Percentiles rank a stretch among this genome's conserved stretches.
These are phyloP conservation scores for Tenodera sinensis DNA, from an alignment of 2,888 invertebrate genomes.

Conservation along the genomic window DNA sequence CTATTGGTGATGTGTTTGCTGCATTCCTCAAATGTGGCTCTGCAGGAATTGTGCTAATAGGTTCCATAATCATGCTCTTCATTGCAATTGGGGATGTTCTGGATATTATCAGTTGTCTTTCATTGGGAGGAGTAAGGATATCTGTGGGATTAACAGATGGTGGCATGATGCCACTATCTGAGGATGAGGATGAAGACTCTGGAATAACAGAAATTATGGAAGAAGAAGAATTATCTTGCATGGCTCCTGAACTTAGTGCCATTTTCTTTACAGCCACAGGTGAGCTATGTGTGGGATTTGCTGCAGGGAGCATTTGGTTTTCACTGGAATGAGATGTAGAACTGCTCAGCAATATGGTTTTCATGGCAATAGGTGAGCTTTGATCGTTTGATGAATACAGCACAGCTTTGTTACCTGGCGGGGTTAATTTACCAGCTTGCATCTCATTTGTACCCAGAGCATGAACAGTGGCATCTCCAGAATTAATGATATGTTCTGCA, in stretches of 20 bases:
- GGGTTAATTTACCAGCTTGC: not conserved
- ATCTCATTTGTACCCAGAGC: not conserved
- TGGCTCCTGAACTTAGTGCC: constrained; percentile 42
- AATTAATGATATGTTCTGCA: not conserved
- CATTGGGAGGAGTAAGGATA: not conserved
- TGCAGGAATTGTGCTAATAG: not conserved
- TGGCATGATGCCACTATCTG: not conserved
- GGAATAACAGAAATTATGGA: not conserved
- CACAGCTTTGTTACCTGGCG: not conserved
- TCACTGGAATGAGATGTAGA: not conserved
- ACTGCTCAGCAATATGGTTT: not conserved
- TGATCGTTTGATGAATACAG: not conserved
- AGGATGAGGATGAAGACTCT: not conserved
- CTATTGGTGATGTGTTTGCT: constrained; percentile 22
- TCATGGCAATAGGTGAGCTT: not conserved
- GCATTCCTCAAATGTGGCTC: not conserved
- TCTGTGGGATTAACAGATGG: not conserved
- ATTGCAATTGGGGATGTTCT: not conserved
- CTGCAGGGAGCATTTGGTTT: not conserved
- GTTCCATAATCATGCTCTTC: not conserved
- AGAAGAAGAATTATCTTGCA: not conserved
- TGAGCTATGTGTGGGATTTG: not conserved
- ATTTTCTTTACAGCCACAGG: constrained; percentile 23
- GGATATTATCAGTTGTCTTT: not conserved
- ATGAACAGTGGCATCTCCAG: not conserved